Evolutionary conservation across 2,797 vertebrate species (phyloP), one percentile per base, ranked within the genome.

Genomic region (Pagetopsis macropterus): DNA sequence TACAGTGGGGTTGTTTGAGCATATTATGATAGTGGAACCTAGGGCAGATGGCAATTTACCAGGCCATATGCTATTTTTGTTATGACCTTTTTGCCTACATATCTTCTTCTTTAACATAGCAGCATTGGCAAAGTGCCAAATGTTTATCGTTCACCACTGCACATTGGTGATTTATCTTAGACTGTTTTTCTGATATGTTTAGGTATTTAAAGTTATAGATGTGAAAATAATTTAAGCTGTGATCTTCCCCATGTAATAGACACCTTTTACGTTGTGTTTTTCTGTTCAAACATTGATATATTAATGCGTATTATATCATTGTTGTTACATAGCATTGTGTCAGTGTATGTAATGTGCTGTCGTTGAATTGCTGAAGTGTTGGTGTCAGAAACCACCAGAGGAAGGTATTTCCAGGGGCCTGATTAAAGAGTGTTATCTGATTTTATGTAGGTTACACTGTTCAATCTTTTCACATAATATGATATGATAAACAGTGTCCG

Each of bases 161-260:
- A 91, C 87, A 91, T 86, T 56, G 81, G 90, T 92, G 87, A 91
- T 87, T 75, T 88, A 77, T 65, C 76, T 77, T 87, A 37, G 72
- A 73, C 66, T 76, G 74, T 70, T 73, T 84, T 80, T 81, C 56
- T 79, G 27, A 70, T 65, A 86, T 89, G 81, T 87, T 86, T 82
- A 85, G 75, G 31, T 90, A 87, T 88, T 91, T 88, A 85, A 92
- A 87, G 76, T 84, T 56, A n/a, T 86, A 88, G 68, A 87, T 91
- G 90, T 92, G 82, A 90, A 88, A 78, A 77, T 89, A 79, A 88
- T 82, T 87, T 67, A 91, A 92, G 84, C 89, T 93, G 91, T 92
- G 89, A 91, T 86, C 70, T 72, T 56, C 81, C 69, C 84, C 72
- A 46, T 58, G 72, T 86, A 62, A 83, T 71, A 62, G 58, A 87